These are phyloP conservation scores for Melanotaenia nigrans DNA, from an alignment of 2,797 vertebrate genomes.

Conservation along the genomic window DNA sequence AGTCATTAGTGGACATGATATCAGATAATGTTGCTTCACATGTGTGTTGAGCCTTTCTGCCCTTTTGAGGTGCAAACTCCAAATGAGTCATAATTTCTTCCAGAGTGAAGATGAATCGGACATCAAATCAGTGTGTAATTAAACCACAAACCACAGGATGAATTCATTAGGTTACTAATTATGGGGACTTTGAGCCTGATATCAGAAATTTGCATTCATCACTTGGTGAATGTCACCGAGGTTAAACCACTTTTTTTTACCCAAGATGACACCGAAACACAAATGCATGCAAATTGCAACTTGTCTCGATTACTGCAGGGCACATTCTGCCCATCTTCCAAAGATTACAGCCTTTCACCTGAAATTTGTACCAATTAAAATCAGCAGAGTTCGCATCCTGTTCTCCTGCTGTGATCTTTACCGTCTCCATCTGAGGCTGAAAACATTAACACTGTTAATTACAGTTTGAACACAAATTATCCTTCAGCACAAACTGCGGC, in stretches of 20 bases:
- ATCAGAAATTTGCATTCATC: slow-evolving; percentile 36
- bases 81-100: neutral
- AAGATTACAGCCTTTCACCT: slow-evolving; percentile 29
- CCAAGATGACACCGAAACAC: slow-evolving; percentile 20
- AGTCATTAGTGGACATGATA: no score
- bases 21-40: neutral
- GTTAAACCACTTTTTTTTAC: slow-evolving; percentile 13
- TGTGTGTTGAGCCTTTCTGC: neutral
- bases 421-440: slow-evolving; percentile 2
- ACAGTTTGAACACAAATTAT: slow-evolving; percentile 3
- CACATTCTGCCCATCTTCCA: slow-evolving; percentile 15
- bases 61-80: neutral
- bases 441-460: slow-evolving; percentile 1
- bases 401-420: slow-evolving; percentile 3
- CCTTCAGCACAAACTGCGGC: neutral
- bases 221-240: slow-evolving; percentile 20
- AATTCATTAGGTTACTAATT: slow-evolving; percentile 24
- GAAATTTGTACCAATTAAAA: slow-evolving; percentile 39
- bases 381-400: slow-evolving; percentile 15
- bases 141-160: slow-evolving; percentile 16
- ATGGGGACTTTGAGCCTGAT: slow-evolving; percentile 20
- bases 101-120: neutral
- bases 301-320: slow-evolving; percentile 28
- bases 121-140: slow-evolving; percentile 9
- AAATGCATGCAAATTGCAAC: slow-evolving; percentile 59